Conservation (phyloP, 1,140 invertebrate species). For the Nixonia krombeini region DNA sequence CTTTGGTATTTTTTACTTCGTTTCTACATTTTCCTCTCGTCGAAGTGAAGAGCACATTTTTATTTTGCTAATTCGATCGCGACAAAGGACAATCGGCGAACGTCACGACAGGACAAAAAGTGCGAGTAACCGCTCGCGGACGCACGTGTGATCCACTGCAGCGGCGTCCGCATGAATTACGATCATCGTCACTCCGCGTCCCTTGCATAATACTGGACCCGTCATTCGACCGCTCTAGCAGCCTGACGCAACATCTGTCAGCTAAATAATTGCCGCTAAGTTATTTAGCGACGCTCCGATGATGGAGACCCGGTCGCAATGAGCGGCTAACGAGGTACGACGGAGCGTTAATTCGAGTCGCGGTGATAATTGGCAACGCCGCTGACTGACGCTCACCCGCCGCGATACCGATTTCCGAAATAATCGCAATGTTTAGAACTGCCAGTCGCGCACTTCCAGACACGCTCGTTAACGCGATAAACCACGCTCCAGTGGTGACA, state of each 20-base stretch:
- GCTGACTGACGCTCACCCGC: conserved; percentile 5
- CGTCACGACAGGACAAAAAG: no score
- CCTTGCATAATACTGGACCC: conserved; percentile 23
- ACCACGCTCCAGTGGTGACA: background rate
- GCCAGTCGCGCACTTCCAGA: background rate
- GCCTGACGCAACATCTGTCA: conserved; percentile 29
- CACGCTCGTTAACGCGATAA: background rate
- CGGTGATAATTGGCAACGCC: conserved; percentile 12
- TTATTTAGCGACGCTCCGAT: conserved; percentile 47
- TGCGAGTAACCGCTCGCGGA: no score
- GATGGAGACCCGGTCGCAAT: conserved; percentile 23
- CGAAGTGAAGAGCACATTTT: no score
- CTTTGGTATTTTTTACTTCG: no score
- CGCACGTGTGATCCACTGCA: no score
- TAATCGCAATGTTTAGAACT: conserved; percentile 5
- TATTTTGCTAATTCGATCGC: no score
- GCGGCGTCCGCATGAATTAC: background rate
- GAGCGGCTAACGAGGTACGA: conserved; percentile 25
- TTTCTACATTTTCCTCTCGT: no score
- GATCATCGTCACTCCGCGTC: background rate
- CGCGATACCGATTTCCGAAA: background rate
- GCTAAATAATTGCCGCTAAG: conserved; percentile 50
- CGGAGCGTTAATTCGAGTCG: conserved; percentile 33
- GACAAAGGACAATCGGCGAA: no score
- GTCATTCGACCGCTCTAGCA: conserved; percentile 15